phyloP scores from a whole-genome alignment of 2,113 vertebrate species.

The Oceanodroma tethys region DNA sequence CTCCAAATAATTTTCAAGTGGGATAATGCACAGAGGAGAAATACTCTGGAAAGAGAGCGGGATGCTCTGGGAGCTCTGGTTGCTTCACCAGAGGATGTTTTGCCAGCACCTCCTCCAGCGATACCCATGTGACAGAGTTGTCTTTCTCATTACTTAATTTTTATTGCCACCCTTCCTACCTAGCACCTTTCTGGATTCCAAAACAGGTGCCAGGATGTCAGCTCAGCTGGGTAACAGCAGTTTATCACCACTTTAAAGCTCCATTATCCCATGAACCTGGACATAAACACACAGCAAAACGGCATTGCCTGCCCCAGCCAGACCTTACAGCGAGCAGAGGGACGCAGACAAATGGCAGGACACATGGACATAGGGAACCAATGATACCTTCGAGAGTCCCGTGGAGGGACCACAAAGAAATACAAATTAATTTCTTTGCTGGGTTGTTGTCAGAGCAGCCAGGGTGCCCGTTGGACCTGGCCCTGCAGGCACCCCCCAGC shows the following conservation, averaged over 20 bases:
- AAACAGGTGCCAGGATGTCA: background rate
- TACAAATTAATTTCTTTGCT: background rate
- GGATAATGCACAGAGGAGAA: background rate
- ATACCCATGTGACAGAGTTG: background rate
- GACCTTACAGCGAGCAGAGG: background rate
- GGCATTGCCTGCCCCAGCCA: background rate
- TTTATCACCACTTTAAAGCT: background rate
- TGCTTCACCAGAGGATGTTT: background rate
- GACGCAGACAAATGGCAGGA: background rate
- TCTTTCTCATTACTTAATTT: background rate
- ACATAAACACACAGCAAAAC: background rate
- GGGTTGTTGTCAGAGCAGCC: background rate
- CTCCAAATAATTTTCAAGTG: background rate
- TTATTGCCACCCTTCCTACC: background rate
- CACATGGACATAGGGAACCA: background rate
- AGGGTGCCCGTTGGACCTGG: fast-evolving
- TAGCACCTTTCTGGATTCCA: background rate
- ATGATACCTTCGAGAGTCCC: background rate
- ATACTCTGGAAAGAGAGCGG: background rate
- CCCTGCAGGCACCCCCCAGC: background rate
- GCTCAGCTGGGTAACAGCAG: background rate
- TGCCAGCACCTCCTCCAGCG: background rate
- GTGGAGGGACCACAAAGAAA: background rate
- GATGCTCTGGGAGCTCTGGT: background rate
- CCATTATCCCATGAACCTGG: background rate